Evolutionary conservation across 2,113 vertebrate species (phyloP), one percentile per base, ranked within the genome.

Genomic region (Nerophis ophidion): DNA sequence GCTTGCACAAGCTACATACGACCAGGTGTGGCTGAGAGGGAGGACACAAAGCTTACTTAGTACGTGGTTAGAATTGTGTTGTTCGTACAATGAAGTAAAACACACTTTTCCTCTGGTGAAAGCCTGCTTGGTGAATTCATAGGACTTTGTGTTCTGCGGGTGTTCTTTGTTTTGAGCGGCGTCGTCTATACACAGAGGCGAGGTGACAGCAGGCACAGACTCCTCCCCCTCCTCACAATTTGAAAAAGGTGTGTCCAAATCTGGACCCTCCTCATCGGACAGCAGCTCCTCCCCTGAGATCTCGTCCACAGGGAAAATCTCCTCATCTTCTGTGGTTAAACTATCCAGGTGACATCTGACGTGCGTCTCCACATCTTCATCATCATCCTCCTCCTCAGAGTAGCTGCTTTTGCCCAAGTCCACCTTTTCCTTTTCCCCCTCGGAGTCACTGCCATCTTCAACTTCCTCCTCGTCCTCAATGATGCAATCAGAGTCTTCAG

Each of bases 81-180:
- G 49, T 10, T 19, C 6, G 17, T 6, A 14, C 38, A 17, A 12
- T 50, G 4, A n/a, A 55, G 7, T 5, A 1, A 4, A 40, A 33
- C 82, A 82, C 85, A 97, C 95, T 92, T 94, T 98, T 81, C 94
- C 94, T 83, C 89, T 92, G 48, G 94, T 95, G 81, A 98, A 97
- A 57, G 77, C 82, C 57, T 87, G 56, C 75, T 84, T 94, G 83
- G 76, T 93, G 81, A 98, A 98, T 34, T 89, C 87, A 82, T 95
- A 98, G 49, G 86, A 72, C 48, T 80, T 65, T 65, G 73, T 85
- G 57, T 72, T 74, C 13, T 48, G 59, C 8, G 65, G 71, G 17
- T 62, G 73, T 35, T 0, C 63, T 58, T 63, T 61, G 46, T 60
- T 81, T 68, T 76, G 75, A 51, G 60, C 54, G 6, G 19, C 5